phyloP scores from a whole-genome alignment of 2,797 vertebrate species.

The Bryconaethiops microstoma region DNA sequence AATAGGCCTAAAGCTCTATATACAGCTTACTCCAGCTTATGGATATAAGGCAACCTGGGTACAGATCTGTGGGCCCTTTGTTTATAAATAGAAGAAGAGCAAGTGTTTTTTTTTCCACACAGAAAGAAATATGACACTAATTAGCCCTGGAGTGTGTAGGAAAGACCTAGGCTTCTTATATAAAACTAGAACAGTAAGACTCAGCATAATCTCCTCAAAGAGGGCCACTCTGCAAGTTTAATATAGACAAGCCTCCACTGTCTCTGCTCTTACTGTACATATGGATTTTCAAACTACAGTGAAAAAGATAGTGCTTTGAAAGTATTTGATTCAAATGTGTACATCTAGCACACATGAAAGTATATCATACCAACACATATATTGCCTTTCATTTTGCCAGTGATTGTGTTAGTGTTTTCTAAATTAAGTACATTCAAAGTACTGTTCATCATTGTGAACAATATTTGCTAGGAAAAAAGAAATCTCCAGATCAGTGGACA shows the following conservation, averaged over 20 bases:
- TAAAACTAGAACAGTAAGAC: background rate
- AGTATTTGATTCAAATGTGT: too few species aligned
- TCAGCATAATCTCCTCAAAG: background rate
- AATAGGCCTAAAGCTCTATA: background rate
- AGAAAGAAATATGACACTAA: background rate
- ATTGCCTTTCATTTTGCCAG: too few species aligned
- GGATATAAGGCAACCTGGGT: background rate
- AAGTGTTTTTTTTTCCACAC: background rate
- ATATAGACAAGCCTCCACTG: background rate
- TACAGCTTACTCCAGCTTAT: background rate
- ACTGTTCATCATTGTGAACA: background rate
- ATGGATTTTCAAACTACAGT: background rate
- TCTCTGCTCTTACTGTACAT: background rate
- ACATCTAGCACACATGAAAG: too few species aligned
- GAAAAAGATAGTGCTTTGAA: too few species aligned
- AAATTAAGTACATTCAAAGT: too few species aligned
- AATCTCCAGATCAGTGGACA: background rate
- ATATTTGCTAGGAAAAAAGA: background rate
- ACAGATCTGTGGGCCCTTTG: background rate
- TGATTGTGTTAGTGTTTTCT: too few species aligned
- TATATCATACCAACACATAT: too few species aligned
- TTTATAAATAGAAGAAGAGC: background rate
- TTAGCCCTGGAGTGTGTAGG: background rate
- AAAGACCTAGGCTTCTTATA: background rate
- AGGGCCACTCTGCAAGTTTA: background rate